Evolutionary conservation across 2,888 invertebrate genomes (phyloP).

Genomic region (Tyria jacobaeae): DNA sequence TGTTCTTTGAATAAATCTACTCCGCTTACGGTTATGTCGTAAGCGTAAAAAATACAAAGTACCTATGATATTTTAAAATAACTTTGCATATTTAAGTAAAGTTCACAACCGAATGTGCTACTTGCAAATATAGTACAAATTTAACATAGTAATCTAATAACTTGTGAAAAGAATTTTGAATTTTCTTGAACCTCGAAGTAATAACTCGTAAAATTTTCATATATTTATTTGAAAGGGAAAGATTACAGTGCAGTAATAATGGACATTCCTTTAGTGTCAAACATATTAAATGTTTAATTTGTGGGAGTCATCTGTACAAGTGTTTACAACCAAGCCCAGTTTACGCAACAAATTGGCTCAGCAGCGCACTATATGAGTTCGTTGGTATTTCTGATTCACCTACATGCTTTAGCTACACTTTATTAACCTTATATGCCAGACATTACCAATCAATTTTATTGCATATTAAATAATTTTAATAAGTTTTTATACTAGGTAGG

Average conservation of each 20-base stretch:
- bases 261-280: conserved; percentile 63
- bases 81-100: not conserved
- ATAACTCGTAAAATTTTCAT: too few species aligned
- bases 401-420: conserved; percentile 42
- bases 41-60: not conserved
- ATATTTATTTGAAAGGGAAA: conserved; percentile 49
- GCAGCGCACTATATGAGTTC: conserved; percentile 51
- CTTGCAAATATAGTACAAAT: too few species aligned
- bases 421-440: conserved; percentile 32
- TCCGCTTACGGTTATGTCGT: not conserved
- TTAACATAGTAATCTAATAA: not conserved
- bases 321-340: conserved; percentile 62
- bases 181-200: conserved; percentile 6
- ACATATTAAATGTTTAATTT: conserved; percentile 65
- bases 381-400: conserved; percentile 58
- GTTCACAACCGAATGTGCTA: too few species aligned
- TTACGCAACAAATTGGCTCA: conserved; percentile 67
- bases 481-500: not conserved
- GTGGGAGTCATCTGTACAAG: conserved; percentile 62
- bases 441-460: conserved; percentile 19
- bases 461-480: not conserved
- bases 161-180: not conserved
- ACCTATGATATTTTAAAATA: not conserved
- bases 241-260: conserved; percentile 47
- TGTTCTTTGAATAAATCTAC: conserved; percentile 16